Evolutionary conservation across 2,797 vertebrate species (phyloP), one percentile per base, ranked within the genome.

Genomic region (Smutsia gigantea): DNA sequence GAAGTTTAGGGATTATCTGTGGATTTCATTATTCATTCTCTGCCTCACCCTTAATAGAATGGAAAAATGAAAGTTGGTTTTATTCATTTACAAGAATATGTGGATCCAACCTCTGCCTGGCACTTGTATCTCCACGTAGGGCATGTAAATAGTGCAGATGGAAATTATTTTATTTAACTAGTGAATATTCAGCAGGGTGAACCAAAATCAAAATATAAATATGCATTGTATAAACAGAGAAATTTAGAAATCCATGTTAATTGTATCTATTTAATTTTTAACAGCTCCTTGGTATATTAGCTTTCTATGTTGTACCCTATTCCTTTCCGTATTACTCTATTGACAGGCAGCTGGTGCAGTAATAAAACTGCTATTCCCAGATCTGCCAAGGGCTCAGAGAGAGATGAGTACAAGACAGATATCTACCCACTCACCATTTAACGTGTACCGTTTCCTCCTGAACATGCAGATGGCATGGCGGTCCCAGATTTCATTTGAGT

Each of bases 401-500:
- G 99, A 99, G 99, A 98, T 98, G 98, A 98, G 99, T 98, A 98
- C 98, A 98, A 99, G 99, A 99, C 99, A 99, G 99, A 98, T 98
- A 98, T 99, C 99, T 99, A 98, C 99, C 99, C 99, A 98, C 99
- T 99, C 99, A 99, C 99, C 99, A 99, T 99, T 99, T 99, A 99
- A 99, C 99, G 98, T 98, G 99, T 98, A 97, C 98, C 97, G 98
- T 99, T 99, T 99, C 98, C 98, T 98, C 97, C 99, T 97, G 99
- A 99, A 99, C 99, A 99, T 99, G 99, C 99, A 99, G 99, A 99
- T 99, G 99, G 99, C 99, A 99, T 98, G 98, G 99, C 97, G 98
- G 98, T 99, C 99, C 99, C 99, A 99, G 99, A 99, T 99, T 99
- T 99, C 99, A 99, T 99, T 99, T 99, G 99, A 99, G 99, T 99